phyloP scores from a whole-genome alignment of 2,113 vertebrate genomes.

The Montifringilla adamsi region DNA sequence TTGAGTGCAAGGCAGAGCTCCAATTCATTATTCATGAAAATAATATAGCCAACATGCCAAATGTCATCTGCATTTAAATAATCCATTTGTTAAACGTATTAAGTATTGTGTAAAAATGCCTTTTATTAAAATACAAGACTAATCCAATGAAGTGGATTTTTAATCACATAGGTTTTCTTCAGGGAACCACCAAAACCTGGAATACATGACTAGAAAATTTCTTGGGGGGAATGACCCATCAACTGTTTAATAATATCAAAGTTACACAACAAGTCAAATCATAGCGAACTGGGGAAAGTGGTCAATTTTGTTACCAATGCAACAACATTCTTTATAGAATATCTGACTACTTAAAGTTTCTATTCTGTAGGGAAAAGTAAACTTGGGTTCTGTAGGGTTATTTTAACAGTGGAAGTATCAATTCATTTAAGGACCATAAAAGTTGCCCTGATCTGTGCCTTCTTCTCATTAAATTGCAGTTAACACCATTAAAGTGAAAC shows the following conservation, averaged over 20 bases:
- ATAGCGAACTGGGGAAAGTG: slow-evolving; percentile 53
- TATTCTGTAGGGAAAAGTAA: slow-evolving; percentile 79
- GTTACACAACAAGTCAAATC: slow-evolving; percentile 60
- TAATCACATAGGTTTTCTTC: slow-evolving; percentile 65
- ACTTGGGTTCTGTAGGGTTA: slow-evolving; percentile 74
- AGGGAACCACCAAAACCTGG: slow-evolving; percentile 62
- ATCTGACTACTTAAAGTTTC: slow-evolving; percentile 73
- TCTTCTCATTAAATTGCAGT: slow-evolving; percentile 84
- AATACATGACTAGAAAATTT: slow-evolving; percentile 52
- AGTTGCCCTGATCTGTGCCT: slow-evolving; percentile 78
- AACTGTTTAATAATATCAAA: slow-evolving; percentile 68
- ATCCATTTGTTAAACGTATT: slow-evolving; percentile 76
- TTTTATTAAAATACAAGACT: slow-evolving; percentile 61
- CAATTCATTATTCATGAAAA: slow-evolving; percentile 80
- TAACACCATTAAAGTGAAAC: slow-evolving; percentile 82
- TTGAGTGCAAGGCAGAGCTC: slow-evolving; percentile 70
- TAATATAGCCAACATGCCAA: slow-evolving; percentile 76
- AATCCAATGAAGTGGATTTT: slow-evolving; percentile 59
- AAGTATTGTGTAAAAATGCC: slow-evolving; percentile 63
- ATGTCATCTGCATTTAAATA: slow-evolving; percentile 78
- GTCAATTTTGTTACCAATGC: slow-evolving; percentile 67
- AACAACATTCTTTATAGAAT: slow-evolving; percentile 71
- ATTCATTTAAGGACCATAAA: slow-evolving; percentile 83
- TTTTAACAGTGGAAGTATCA: slow-evolving; percentile 82
- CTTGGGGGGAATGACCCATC: slow-evolving; percentile 58